Evolutionary conservation across 2,113 vertebrate species (phyloP), one percentile per base, ranked within the genome.

Genomic region (Ceratotherium simum): DNA sequence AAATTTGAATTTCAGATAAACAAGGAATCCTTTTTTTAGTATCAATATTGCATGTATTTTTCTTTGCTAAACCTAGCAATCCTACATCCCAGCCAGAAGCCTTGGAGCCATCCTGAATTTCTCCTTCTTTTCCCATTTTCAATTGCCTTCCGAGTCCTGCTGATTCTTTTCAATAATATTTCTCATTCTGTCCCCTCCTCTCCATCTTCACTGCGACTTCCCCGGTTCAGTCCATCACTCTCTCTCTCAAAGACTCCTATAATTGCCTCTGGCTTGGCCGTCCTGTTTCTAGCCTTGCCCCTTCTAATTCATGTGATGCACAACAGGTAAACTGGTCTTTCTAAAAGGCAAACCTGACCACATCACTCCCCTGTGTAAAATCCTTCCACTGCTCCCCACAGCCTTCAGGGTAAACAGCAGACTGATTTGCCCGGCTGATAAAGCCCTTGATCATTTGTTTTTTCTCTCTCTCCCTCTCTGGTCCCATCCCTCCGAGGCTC

Each of bases 401-500:
- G 70, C 58, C 73, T 87, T 86, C 88, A 90, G n/a, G 64, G 69
- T 73, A 75, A 84, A 73, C 67, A 48, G 56, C 72, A 92, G 62
- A 48, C 65, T 42, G 87, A 67, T 36, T 33, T 48, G 18, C 13
- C 62, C 58, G 86, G 70, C 62, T 33, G 46, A 82, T 48, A 62
- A 90, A 87, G 17, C 10, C 64, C n/a, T 67, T 36, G 14, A 23
- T 36, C 69, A 2, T 72, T 81, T 82, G 58, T 8, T 17, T 25
- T 87, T 7, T 86, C 51, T 73, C 27, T 90, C 31, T 75, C 29
- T 58, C 3, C 20, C 4, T 56, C 56, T 83, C 16, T 70, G 0
- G 2, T 12, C 7, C 70, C 23, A 5, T 72, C 10, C 21, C 18
- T 42, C 91, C 67, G 21, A 25, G 56, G 31, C 29, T 84, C 36